These are phyloP conservation scores for Parochlus steinenii DNA, from an alignment of 2,888 invertebrate species.

Conservation along the genomic window DNA sequence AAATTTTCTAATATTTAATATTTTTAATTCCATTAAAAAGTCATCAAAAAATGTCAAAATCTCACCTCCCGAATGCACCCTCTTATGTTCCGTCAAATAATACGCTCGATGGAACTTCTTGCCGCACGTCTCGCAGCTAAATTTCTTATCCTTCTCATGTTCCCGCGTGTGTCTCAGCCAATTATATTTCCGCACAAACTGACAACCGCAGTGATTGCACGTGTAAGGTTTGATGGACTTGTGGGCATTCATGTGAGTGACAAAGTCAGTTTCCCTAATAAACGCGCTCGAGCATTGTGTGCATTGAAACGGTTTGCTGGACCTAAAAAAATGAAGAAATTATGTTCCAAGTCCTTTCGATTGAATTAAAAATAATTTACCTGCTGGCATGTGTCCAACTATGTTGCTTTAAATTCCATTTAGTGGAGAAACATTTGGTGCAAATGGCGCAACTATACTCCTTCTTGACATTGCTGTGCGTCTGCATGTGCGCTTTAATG, in stretches of 20 bases:
- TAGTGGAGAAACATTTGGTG: constrained; percentile 71
- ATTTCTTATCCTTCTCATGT: constrained; percentile 65
- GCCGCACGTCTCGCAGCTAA: constrained; percentile 57
- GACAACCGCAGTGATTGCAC: constrained; percentile 78
- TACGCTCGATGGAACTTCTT: constrained; percentile 77
- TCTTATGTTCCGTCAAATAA: constrained; percentile 73
- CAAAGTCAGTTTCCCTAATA: constrained; percentile 61
- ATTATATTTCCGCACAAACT: constrained; percentile 77
- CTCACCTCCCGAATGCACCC: constrained; percentile 64
- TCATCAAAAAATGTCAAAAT: constrained; percentile 14
- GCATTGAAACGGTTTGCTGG: constrained; percentile 73
- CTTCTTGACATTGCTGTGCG: constrained; percentile 53
- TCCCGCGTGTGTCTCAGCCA: constrained; percentile 72
- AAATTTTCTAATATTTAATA: not conserved
- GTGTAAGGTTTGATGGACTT: constrained; percentile 69
- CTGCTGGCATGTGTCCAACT: constrained; percentile 80
- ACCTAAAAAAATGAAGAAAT: too few relatives aligned
- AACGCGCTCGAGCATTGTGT: constrained; percentile 70
- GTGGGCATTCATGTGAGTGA: constrained; percentile 74
- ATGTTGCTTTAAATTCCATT: constrained; percentile 80
- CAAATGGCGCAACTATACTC: constrained; percentile 71
- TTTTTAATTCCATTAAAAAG: not conserved
- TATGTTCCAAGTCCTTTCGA: too few relatives aligned
- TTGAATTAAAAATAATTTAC: too few relatives aligned
- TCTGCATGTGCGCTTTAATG: constrained; percentile 60